A percentile compares a stretch with the other conserved stretches of the same genome.
These are phyloP conservation scores for Dioctria rufipes DNA, from an alignment of 2,888 invertebrate genomes.

Conservation along the genomic window DNA sequence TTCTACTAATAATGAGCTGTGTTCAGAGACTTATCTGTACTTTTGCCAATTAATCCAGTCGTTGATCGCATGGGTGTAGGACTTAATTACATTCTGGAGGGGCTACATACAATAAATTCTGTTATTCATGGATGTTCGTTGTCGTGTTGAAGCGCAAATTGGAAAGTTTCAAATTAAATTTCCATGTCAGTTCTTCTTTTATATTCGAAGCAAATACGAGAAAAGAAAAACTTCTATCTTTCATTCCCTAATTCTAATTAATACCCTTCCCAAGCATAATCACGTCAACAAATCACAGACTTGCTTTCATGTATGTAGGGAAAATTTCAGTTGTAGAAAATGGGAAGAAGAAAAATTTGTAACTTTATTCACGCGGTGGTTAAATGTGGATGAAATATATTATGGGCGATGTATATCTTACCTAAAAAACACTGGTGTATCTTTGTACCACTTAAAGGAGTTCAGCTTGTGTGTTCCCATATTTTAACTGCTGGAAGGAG, in stretches of 20 bases:
- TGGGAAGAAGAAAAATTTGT: slow-evolving; percentile 62
- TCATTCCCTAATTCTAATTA: slow-evolving; percentile 55
- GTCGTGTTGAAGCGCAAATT: neutral
- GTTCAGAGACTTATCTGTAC: too few species aligned
- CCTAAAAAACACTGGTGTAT: slow-evolving; percentile 73
- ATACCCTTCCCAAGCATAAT: slow-evolving; percentile 55
- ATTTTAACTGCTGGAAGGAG: slow-evolving; percentile 72
- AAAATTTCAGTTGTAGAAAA: neutral
- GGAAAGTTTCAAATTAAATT: slow-evolving; percentile 52
- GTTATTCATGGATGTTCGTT: neutral
- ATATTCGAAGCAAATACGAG: neutral
- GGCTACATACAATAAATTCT: slow-evolving; percentile 36
- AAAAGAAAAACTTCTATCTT: neutral
- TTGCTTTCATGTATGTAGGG: neutral
- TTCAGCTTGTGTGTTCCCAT: slow-evolving; percentile 72
- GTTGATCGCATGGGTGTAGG: slow-evolving; percentile 42
- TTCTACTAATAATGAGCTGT: too few species aligned
- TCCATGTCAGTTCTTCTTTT: slow-evolving; percentile 42
- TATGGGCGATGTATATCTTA: slow-evolving; percentile 60
- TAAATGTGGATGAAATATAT: too few species aligned
- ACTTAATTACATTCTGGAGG: slow-evolving; percentile 50
- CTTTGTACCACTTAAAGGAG: slow-evolving; percentile 74
- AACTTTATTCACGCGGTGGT: too few species aligned
- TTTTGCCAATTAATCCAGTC: slow-evolving; percentile 47
- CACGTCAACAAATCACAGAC: slow-evolving; percentile 46